Percentiles rank a stretch among this genome's conserved stretches.
These are phyloP conservation scores for Diploscapter pachys DNA, from an alignment of 1,140 invertebrate genomes.

Conservation along the genomic window DNA sequence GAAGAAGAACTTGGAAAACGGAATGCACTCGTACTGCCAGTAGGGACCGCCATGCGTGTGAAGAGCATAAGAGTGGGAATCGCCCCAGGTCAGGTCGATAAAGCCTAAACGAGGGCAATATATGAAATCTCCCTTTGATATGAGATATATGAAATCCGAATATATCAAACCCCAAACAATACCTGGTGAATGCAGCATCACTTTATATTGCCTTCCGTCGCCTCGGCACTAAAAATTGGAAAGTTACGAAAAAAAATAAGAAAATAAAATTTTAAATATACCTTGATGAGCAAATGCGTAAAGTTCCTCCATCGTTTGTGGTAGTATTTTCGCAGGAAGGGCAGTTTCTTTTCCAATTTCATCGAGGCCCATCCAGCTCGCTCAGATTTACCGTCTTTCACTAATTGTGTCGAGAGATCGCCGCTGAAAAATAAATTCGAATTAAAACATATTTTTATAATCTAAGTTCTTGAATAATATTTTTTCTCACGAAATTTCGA, in stretches of 20 bases:
- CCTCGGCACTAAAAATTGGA: constrained; percentile 46
- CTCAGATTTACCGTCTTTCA: constrained; percentile 38
- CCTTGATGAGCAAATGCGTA: constrained; percentile 39
- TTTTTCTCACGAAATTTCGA: too few species aligned
- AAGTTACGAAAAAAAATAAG: neutral
- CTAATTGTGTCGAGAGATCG: constrained; percentile 23
- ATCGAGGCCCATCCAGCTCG: constrained; percentile 40
- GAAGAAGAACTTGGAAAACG: constrained; percentile 43
- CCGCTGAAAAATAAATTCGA: constrained; percentile 21
- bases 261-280: constrained; percentile 4
- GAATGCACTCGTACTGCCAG: constrained; percentile 57
- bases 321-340: constrained; percentile 41
- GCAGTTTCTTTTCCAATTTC: constrained; percentile 33
- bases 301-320: constrained; percentile 34
- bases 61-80: constrained; percentile 49
- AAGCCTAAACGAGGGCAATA: too few species aligned
- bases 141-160: too few species aligned
- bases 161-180: neutral
- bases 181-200: constrained; percentile 51
- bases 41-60: constrained; percentile 58
- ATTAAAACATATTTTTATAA: constrained; percentile 9
- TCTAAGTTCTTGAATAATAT: neutral
- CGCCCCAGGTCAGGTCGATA: constrained; percentile 56
- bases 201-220: constrained; percentile 54
- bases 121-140: too few species aligned